phyloP scores from a whole-genome alignment of 1,140 invertebrate species.

The Drosophila repletoides region DNA sequence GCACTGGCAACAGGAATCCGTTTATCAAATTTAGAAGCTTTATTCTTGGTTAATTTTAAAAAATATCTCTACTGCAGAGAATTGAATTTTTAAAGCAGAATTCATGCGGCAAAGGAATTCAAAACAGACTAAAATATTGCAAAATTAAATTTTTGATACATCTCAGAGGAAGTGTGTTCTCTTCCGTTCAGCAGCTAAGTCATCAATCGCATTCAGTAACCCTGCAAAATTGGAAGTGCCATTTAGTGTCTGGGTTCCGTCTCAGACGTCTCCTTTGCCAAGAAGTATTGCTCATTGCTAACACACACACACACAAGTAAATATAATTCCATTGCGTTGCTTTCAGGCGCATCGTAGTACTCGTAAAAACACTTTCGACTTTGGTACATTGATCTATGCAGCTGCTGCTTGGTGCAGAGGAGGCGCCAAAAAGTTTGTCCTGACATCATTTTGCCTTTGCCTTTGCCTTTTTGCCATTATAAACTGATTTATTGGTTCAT shows the following conservation, averaged over 20 bases:
- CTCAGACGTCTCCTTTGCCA: not conserved
- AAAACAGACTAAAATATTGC: too few relatives aligned
- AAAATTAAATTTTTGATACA: too few relatives aligned
- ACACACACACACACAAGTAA: conserved; percentile 51
- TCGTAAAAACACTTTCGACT: conserved; percentile 60
- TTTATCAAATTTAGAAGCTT: too few relatives aligned
- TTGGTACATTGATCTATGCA: conserved; percentile 55
- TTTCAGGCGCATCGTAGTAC: conserved; percentile 17
- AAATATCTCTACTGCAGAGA: too few relatives aligned
- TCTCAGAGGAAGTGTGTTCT: conserved; percentile 1
- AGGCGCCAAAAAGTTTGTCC: conserved; percentile 65
- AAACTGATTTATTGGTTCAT: conserved; percentile 80
- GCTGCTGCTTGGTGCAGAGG: conserved; percentile 16
- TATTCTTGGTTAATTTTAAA: too few relatives aligned
- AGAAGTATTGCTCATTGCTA: conserved; percentile 9
- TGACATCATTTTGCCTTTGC: conserved; percentile 41
- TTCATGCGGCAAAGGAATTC: too few relatives aligned
- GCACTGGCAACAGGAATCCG: too few relatives aligned
- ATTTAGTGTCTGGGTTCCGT: not conserved
- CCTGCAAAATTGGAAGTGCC: conserved; percentile 19
- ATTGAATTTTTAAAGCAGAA: too few relatives aligned
- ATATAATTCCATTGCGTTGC: conserved; percentile 48
- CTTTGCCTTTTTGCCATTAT: conserved; percentile 59
- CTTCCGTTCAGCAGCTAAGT: not conserved
- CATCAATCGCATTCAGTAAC: conserved; percentile 23